A percentile compares a stretch with the other conserved stretches of the same genome.
These are phyloP conservation scores for Philopotamus ludificatus DNA, from an alignment of 1,140 invertebrate genomes.

Conservation along the genomic window DNA sequence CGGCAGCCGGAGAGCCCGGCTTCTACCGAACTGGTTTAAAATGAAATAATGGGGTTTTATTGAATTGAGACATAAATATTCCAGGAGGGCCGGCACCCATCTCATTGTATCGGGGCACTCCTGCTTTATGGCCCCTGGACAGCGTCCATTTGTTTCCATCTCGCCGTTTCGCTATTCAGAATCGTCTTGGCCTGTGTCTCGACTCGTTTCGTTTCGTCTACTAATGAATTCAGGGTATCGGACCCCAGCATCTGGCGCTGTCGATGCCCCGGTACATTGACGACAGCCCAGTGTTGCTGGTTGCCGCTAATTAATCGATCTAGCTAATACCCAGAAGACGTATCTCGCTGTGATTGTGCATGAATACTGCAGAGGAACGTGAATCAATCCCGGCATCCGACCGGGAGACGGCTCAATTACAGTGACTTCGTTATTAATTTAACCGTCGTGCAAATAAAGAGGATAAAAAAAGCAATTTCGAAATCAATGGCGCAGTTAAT, in stretches of 20 bases:
- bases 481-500: too few species aligned
- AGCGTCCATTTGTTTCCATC: slow-evolving; percentile 6
- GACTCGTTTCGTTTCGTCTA: slow-evolving; percentile 14
- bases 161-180: background rate
- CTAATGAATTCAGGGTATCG: slow-evolving; percentile 22
- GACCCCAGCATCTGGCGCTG: background rate
- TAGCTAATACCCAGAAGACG: too few species aligned
- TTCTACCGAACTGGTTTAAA: slow-evolving; percentile 30
- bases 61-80: slow-evolving; percentile 43
- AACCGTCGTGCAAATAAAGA: too few species aligned
- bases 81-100: slow-evolving; percentile 7
- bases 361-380: too few species aligned
- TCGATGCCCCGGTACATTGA: background rate
- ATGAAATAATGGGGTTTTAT: slow-evolving; percentile 40
- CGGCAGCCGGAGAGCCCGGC: background rate
- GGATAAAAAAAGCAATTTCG: too few species aligned
- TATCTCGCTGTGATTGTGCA: too few species aligned
- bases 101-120: slow-evolving; percentile 1
- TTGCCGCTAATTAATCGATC: too few species aligned
- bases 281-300: too few species aligned
- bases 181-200: background rate
- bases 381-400: too few species aligned
- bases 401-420: too few species aligned
- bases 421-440: too few species aligned
- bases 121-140: background rate